phyloP scores from a whole-genome alignment of 2,113 vertebrate genomes.

The Neogobius melanostomus region DNA sequence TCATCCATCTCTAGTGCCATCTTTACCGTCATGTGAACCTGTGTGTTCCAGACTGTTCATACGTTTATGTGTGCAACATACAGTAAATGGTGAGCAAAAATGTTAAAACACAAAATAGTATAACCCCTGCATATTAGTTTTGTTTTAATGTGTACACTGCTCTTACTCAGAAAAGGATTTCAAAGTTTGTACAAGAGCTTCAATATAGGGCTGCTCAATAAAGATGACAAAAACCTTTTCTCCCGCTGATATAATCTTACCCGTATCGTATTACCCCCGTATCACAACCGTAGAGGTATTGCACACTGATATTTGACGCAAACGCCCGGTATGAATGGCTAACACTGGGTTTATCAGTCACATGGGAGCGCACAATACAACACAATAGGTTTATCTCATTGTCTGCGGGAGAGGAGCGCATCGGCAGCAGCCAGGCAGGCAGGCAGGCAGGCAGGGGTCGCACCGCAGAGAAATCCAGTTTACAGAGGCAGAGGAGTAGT shows the following conservation, averaged over 20 bases:
- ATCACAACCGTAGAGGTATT: no score
- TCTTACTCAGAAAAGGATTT: no score
- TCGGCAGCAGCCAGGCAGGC: not conserved
- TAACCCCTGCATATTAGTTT: no score
- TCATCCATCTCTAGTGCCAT: no score
- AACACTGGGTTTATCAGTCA: not conserved
- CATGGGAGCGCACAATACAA: not conserved
- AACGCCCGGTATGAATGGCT: not conserved
- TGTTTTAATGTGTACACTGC: no score
- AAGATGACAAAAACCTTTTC: not conserved
- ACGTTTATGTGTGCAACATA: no score
- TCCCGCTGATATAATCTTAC: not conserved
- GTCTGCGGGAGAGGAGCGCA: not conserved
- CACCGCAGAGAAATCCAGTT: not conserved
- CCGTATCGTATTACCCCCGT: not conserved
- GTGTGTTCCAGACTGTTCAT: no score
- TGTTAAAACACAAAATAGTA: no score
- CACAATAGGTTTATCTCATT: conserved; percentile 6
- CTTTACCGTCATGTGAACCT: no score
- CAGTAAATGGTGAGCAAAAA: no score
- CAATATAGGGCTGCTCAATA: no score
- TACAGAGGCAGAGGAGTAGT: conserved; percentile 16
- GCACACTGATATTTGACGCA: not conserved
- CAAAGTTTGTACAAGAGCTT: no score
- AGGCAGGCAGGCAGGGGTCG: not conserved